phyloP scores from a whole-genome alignment of 2,888 invertebrate genomes.

The Drosophila formosana region DNA sequence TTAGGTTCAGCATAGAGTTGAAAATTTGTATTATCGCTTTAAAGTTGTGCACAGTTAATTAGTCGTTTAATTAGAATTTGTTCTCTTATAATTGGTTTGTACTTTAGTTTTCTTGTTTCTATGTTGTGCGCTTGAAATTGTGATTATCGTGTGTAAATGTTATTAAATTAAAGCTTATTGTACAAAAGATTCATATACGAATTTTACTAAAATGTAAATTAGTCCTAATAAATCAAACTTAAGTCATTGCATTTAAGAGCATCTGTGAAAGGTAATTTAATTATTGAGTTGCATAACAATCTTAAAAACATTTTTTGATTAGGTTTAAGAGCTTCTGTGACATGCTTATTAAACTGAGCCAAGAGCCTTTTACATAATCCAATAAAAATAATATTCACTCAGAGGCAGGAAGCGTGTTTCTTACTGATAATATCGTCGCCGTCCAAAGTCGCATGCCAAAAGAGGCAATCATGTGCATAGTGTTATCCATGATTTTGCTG shows the following conservation, averaged over 20 bases:
- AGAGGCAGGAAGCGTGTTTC: slow-evolving; percentile 32
- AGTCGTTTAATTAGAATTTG: slow-evolving; percentile 10
- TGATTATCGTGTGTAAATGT: slow-evolving; percentile 50
- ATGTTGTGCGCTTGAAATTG: slow-evolving; percentile 53
- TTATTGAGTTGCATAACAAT: slow-evolving; percentile 3
- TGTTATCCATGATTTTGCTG: slow-evolving; percentile 16
- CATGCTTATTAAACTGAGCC: slow-evolving; percentile 10
- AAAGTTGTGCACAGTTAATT: slow-evolving; percentile 16
- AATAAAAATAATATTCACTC: slow-evolving; percentile 9
- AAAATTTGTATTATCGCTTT: slow-evolving; percentile 1
- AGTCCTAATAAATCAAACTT: slow-evolving; percentile 6
- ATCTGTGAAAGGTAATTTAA: slow-evolving; percentile 26
- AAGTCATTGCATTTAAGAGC: slow-evolving; percentile 16
- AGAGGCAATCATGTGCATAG: slow-evolving; percentile 10
- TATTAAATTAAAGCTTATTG: slow-evolving; percentile 38
- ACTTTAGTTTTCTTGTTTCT: neutral
- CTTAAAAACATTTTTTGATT: neutral
- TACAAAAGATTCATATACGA: slow-evolving; percentile 18
- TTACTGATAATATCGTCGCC: slow-evolving; percentile 24
- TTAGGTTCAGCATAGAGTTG: slow-evolving; percentile 18
- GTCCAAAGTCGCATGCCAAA: slow-evolving; percentile 18
- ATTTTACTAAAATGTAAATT: slow-evolving; percentile 8
- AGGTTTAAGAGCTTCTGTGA: slow-evolving; percentile 23
- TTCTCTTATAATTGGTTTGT: slow-evolving; percentile 2
- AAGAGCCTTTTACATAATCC: slow-evolving; percentile 15